Evolutionary conservation across 2,113 vertebrate genomes (phyloP), one percentile per base, ranked within the genome.

Genomic region (Pluvialis apricaria): DNA sequence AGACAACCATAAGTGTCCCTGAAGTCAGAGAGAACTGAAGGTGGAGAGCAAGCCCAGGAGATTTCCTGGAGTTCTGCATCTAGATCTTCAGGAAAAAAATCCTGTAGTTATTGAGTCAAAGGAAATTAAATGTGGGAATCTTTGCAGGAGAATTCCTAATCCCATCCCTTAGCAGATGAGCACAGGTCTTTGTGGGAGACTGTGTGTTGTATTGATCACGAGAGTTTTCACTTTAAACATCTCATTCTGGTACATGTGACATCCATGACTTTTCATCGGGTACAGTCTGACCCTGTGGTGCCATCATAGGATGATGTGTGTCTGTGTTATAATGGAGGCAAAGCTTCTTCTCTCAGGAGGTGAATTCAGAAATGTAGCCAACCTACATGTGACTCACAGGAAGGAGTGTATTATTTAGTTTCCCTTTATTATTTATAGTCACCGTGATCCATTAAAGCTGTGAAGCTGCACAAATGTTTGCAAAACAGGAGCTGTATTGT

Each of bases 351-450:
- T 94, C 13, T 92, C 55, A 29, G 45, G 38, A 81, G 51, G 45
- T 75, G 25, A 89, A 78, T 78, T 94, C 60, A 55, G 5, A 95
- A 92, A 57, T 40, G 15, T 29, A 86, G 26, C 36, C 51, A 82
- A 38, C 13, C 40, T 78, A 26, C 79, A 31, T 11, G 14, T 87
- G 34, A 71, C 32, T 93, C 64, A 62, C 19, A 57, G 42, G 25
- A 75, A 90, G 38, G 32, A 93, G 57, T 52, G 12, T 79, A 82
- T 96, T 93, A 78, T 76, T 93, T 80, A 87, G 70, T 73, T 93
- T 68, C 19, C 29, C 54, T 95, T 90, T 57, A 44, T 80, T 95
- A 80, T 80, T 86, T 86, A 65, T 73, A 61, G 51, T 65, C 62
- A 47, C 34, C 1, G 10, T 44, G 47, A 78, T 55, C 34, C 60